phyloP scores from a whole-genome alignment of 2,888 invertebrate genomes.

The Lacanobia wlatinum region DNA sequence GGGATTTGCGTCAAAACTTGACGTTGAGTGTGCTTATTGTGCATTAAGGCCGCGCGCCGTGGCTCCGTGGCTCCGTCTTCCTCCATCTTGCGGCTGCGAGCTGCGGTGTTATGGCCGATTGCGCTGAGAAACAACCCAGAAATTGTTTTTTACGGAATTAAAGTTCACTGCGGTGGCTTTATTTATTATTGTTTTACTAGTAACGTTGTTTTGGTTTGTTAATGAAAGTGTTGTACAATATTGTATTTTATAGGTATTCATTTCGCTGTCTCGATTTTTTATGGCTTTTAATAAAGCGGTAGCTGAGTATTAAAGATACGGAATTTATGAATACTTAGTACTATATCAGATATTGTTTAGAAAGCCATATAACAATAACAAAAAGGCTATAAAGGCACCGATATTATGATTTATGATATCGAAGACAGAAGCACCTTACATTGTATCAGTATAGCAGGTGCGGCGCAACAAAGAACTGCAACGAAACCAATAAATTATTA shows the following conservation, averaged over 20 bases:
- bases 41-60: slow-evolving; percentile 70
- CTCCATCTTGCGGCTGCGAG: slow-evolving; percentile 76
- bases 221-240: slow-evolving; percentile 48
- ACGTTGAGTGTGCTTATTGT: slow-evolving; percentile 80
- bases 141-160: slow-evolving; percentile 75
- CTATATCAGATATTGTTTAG: slow-evolving; percentile 24
- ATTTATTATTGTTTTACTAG: slow-evolving; percentile 65
- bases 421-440: slow-evolving; percentile 88
- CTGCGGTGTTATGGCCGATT: slow-evolving; percentile 80
- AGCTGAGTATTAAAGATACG: slow-evolving; percentile 23
- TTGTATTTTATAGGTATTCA: slow-evolving; percentile 38
- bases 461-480: slow-evolving; percentile 80
- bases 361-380: slow-evolving; percentile 42
- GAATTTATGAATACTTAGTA: slow-evolving; percentile 44
- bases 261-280: slow-evolving; percentile 22
- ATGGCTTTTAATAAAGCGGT: slow-evolving; percentile 33
- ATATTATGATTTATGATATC: slow-evolving; percentile 81
- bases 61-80: slow-evolving; percentile 52
- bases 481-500: slow-evolving; percentile 89
- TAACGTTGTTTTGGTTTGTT: slow-evolving; percentile 45
- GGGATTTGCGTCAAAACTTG: slow-evolving; percentile 82
- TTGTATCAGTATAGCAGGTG: slow-evolving; percentile 78
- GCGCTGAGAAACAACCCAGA: slow-evolving; percentile 75
- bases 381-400: slow-evolving; percentile 58
- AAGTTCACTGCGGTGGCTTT: slow-evolving; percentile 68